Percentiles rank a stretch among this genome's conserved stretches.
phyloP scores from a whole-genome alignment of 2,888 invertebrate genomes.

The Agrochola lychnidis region DNA sequence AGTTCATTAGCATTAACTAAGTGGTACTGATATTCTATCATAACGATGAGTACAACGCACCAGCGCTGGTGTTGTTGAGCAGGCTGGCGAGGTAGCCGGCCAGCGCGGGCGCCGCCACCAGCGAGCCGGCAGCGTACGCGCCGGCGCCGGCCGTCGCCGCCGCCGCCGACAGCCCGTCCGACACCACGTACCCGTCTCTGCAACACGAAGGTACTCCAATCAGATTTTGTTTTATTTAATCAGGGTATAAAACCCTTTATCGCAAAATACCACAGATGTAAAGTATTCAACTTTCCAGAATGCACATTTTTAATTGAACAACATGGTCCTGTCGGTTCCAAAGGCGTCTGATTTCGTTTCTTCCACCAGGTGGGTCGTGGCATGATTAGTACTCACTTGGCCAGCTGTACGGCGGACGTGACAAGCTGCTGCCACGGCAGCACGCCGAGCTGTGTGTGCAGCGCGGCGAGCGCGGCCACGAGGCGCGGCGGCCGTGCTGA shows the following conservation, averaged over 20 bases:
- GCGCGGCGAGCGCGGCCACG: constrained; percentile 78
- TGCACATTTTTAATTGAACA: not conserved
- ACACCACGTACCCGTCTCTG: constrained; percentile 77
- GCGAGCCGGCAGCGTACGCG: constrained; percentile 81
- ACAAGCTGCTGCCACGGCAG: constrained; percentile 80
- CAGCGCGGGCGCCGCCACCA: constrained; percentile 85
- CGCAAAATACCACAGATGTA: not conserved
- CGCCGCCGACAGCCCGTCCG: constrained; percentile 72
- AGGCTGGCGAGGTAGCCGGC: constrained; percentile 90
- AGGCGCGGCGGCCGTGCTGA: constrained; percentile 75
- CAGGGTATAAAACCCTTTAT: no score
- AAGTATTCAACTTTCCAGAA: not conserved
- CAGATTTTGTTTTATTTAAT: not conserved
- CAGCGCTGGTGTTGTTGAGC: constrained; percentile 84
- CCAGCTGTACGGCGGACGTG: constrained; percentile 79
- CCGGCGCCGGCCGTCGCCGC: constrained; percentile 18
- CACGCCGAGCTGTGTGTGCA: constrained; percentile 78
- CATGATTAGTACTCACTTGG: constrained; percentile 69
- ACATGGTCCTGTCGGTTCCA: not conserved
- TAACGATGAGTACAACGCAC: constrained; percentile 64
- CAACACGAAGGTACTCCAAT: not conserved
- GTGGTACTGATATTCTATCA: not conserved
- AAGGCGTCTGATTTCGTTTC: not conserved
- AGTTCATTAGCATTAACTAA: not conserved
- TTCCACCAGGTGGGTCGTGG: not conserved